Percentiles rank a stretch among this genome's conserved stretches.
Evolutionary conservation across 1,140 invertebrate genomes (phyloP).

Genomic region (Leptinotarsa defecta): DNA sequence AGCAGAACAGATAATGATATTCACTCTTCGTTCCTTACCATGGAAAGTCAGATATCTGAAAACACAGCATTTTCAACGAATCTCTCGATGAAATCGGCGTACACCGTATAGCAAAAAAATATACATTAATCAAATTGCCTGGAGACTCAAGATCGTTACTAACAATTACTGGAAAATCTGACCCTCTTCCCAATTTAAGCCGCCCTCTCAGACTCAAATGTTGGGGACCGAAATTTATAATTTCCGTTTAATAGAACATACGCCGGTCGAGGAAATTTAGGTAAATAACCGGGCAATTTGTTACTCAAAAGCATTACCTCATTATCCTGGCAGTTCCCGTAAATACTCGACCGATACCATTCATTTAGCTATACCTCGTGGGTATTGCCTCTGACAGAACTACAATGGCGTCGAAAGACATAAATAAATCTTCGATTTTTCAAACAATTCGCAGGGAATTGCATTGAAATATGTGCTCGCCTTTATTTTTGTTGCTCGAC

Average conservation of each 20-base stretch:
- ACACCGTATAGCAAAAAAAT: too few species aligned
- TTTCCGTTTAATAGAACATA: slow-evolving; percentile 40
- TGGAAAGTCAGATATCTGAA: too few species aligned
- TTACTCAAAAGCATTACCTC: slow-evolving; percentile 28
- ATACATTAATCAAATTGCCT: slow-evolving; percentile 3
- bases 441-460: slow-evolving; percentile 28
- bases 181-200: not conserved
- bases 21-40: too few species aligned
- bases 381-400: slow-evolving; percentile 30
- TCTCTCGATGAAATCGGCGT: too few species aligned
- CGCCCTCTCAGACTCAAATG: slow-evolving; percentile 7
- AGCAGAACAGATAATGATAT: too few species aligned
- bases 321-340: slow-evolving; percentile 27
- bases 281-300: slow-evolving; percentile 40
- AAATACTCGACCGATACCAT: not conserved
- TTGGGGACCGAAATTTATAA: slow-evolving; percentile 38
- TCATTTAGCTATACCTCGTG: not conserved
- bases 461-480: slow-evolving; percentile 31
- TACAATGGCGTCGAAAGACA: slow-evolving; percentile 33
- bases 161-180: slow-evolving; percentile 20
- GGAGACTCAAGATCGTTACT: not conserved
- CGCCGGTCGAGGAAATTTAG: slow-evolving; percentile 36
- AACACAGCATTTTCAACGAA: too few species aligned
- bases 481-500: slow-evolving; percentile 12
- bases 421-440: slow-evolving; percentile 35